Evolutionary conservation across 2,113 vertebrate species (phyloP).

Genomic region (Carollia perspicillata): DNA sequence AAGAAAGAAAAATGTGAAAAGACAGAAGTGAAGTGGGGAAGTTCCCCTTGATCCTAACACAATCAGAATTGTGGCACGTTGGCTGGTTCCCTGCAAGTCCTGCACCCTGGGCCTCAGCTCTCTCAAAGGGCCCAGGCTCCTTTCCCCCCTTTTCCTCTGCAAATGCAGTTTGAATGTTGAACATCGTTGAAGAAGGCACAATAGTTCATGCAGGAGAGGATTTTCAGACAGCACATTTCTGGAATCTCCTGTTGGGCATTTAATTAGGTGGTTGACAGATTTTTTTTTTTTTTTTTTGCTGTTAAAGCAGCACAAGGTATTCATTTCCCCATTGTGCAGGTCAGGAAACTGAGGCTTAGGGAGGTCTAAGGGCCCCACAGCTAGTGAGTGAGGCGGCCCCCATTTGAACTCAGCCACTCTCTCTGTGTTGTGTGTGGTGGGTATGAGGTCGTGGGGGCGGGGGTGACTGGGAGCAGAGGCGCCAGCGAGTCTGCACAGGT

Average conservation of each 20-base stretch:
- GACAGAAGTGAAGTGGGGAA: background rate
- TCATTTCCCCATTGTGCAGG: background rate
- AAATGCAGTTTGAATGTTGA: background rate
- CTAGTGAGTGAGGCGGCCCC: background rate
- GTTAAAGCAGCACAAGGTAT: background rate
- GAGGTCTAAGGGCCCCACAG: background rate
- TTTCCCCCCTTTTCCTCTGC: background rate
- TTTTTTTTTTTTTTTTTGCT: background rate
- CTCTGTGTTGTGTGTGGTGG: background rate
- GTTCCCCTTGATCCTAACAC: background rate
- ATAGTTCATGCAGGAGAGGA: background rate
- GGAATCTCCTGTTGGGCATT: background rate
- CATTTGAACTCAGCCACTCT: background rate
- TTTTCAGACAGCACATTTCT: background rate
- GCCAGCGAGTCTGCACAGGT: background rate
- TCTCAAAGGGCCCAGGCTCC: background rate
- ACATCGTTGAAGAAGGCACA: background rate
- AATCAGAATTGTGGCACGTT: background rate
- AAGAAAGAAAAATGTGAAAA: constrained; percentile 18
- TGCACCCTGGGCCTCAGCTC: background rate
- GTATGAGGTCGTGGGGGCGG: background rate
- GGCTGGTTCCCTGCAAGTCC: background rate
- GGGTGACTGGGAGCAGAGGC: background rate
- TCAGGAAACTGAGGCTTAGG: background rate
- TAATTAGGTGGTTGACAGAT: background rate